Base-by-base conservation (phyloP, 2,888 invertebrate genomes). In the Pegoplata infirma region DNA sequence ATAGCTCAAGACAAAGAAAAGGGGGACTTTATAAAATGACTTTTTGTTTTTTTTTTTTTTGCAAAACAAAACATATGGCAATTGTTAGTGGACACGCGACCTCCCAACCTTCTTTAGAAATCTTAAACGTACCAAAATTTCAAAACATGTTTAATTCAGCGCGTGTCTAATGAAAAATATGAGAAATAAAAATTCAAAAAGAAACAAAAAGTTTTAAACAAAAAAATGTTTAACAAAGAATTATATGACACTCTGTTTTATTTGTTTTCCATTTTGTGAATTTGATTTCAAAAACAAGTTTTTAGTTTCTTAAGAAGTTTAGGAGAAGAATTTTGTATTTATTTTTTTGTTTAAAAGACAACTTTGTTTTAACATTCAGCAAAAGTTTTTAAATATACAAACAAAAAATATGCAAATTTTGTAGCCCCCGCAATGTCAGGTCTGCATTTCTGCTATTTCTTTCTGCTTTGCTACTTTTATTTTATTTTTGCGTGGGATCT, bases 81-180 rank as follows among this genome's bases (percentile, higher is more conserved):
- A 77, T 67, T 61, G 77, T 63, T 44, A 28, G 36, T 8, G 44
- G 61, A 56, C 72, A 77, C 77, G 72, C 77, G 77, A 72, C 77
- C 59, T 53, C 10, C 16, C 23, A 3, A 55, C 36, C 10, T 17
- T 28, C 59, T 61, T 61, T 47, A 1, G 10, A 32, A 32, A 32
- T 46, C 5, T 19, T 40, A 23, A 14, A 21, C 21, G 14, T 40
- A 5, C n/a, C n/a, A 12, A 40, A 21, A 40, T 23, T 23, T 40
- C 21, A 19, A 46, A 25, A 59, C 14, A 14, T 32, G 10, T 44
- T 19, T 14, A 28, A 51, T 36, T 36, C 23, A 28, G 19, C 55
- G 63, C 47, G 56, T 56, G 36, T 23, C 14, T 55, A n/a, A 7
- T 40, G 40, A 16, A 12, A 17, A 46, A 53, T n/a, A 14, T 19